A percentile compares a stretch with the other conserved stretches of the same genome.
Conservation (phyloP, 2,888 invertebrate genomes). For the Lottia gigantea region DNA sequence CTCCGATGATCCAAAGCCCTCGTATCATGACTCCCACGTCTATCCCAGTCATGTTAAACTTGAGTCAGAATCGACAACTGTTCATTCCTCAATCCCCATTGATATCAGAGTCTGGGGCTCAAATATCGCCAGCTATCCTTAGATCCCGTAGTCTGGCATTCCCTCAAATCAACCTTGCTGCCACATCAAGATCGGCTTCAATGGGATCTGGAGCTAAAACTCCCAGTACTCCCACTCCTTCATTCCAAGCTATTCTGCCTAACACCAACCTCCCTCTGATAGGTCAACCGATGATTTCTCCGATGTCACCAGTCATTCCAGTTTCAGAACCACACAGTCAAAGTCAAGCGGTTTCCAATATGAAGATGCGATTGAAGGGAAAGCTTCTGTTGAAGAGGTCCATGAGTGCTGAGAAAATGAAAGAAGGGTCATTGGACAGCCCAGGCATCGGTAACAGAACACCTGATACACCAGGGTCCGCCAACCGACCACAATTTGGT, state of each 20-base stretch:
- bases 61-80: not conserved
- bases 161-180: not conserved
- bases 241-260: slow-evolving; percentile 1
- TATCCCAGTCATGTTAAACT: not conserved
- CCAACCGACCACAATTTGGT: not conserved
- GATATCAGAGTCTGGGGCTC: not conserved
- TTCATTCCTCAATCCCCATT: not conserved
- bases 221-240: not conserved
- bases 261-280: slow-evolving; percentile 26
- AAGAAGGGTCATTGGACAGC: not conserved
- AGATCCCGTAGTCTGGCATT: not conserved
- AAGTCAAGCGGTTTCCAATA: not conserved
- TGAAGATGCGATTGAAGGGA: slow-evolving; percentile 56
- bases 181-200: not conserved
- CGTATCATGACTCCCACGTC: not conserved
- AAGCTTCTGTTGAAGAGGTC: slow-evolving; percentile 65
- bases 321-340: not conserved
- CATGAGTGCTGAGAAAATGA: slow-evolving; percentile 53
- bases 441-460: not conserved
- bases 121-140: not conserved
- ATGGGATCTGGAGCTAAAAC: not conserved
- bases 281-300: slow-evolving; percentile 38
- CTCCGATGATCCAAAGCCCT: not conserved
- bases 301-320: not conserved
- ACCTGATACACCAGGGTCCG: not conserved